Evolutionary conservation across 1,140 invertebrate species (phyloP).

Genomic region (Hycleus cichorii): DNA sequence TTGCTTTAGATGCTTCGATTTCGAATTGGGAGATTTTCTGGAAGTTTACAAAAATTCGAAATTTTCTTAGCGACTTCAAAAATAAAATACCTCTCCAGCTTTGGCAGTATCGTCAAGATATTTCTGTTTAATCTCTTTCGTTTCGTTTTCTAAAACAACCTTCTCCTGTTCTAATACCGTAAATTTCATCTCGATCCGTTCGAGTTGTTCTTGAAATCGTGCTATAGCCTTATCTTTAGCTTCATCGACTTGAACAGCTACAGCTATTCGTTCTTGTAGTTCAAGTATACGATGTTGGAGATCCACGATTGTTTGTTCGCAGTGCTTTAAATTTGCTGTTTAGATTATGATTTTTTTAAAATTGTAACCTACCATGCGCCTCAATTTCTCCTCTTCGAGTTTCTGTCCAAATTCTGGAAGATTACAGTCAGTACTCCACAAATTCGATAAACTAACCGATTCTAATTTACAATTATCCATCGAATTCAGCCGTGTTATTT

Average conservation of each 20-base stretch:
- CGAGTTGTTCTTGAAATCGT: slow-evolving; percentile 53
- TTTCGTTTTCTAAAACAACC: slow-evolving; percentile 21
- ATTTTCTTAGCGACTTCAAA: not conserved
- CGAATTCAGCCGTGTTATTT: not conserved
- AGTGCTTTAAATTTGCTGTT: slow-evolving; percentile 49
- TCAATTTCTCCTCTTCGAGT: slow-evolving; percentile 68
- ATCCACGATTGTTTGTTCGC: slow-evolving; percentile 66
- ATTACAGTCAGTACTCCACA: slow-evolving; percentile 43
- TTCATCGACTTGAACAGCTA: slow-evolving; percentile 65
- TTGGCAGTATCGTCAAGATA: slow-evolving; percentile 33
- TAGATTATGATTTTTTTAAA: not conserved
- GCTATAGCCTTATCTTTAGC: slow-evolving; percentile 62
- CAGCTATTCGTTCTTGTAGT: slow-evolving; percentile 68
- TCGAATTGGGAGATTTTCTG: slow-evolving; percentile 57
- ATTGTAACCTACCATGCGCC: slow-evolving; percentile 51
- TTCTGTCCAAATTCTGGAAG: slow-evolving; percentile 41
- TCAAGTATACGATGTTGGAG: slow-evolving; percentile 64
- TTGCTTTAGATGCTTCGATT: slow-evolving; percentile 56
- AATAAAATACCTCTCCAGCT: slow-evolving; percentile 23
- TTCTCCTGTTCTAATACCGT: slow-evolving; percentile 34
- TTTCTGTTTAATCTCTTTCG: slow-evolving; percentile 27
- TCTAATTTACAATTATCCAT: slow-evolving; percentile 28
- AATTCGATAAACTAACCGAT: slow-evolving; percentile 46
- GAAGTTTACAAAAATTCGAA: slow-evolving; percentile 19
- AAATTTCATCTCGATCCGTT: slow-evolving; percentile 33